These are phyloP conservation scores for Lycorma delicatula DNA, from an alignment of 1,140 invertebrate genomes.

Conservation along the genomic window DNA sequence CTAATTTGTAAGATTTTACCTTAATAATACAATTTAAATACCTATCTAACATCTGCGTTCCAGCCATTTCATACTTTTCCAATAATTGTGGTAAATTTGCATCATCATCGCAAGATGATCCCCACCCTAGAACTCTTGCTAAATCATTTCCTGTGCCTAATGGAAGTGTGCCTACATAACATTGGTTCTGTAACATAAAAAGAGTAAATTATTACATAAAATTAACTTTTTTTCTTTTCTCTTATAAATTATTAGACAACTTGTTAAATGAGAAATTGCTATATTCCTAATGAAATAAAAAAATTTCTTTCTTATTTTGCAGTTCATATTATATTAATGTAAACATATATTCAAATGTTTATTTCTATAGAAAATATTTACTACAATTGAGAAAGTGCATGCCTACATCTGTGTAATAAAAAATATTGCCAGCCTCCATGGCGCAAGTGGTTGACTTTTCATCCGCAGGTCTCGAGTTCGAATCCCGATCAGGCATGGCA, in stretches of 20 bases:
- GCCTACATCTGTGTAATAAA: too few relatives aligned
- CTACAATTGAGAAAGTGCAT: too few relatives aligned
- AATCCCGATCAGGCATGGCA: too few relatives aligned
- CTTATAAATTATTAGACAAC: not conserved
- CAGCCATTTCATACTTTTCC: constrained; percentile 88
- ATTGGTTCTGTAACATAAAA: constrained; percentile 72
- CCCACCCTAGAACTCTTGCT: constrained; percentile 91
- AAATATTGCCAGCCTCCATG: too few relatives aligned
- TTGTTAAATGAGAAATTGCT: not conserved
- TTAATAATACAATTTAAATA: constrained; percentile 36
- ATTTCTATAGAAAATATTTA: too few relatives aligned
- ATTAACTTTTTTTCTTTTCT: not conserved
- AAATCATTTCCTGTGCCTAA: constrained; percentile 94
- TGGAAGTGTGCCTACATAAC: constrained; percentile 84
- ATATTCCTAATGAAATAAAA: not conserved
- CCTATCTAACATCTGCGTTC: constrained; percentile 93
- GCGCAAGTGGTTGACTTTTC: too few relatives aligned
- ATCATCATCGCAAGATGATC: constrained; percentile 89
- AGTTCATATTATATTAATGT: too few relatives aligned
- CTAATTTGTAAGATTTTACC: too few relatives aligned
- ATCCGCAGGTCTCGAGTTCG: too few relatives aligned
- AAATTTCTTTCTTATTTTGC: too few relatives aligned
- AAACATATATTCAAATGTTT: too few relatives aligned
- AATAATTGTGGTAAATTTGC: constrained; percentile 83
- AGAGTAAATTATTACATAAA: not conserved